Base-by-base conservation (phyloP, 2,888 invertebrate species). In the Drosophila vallismaia region DNA sequence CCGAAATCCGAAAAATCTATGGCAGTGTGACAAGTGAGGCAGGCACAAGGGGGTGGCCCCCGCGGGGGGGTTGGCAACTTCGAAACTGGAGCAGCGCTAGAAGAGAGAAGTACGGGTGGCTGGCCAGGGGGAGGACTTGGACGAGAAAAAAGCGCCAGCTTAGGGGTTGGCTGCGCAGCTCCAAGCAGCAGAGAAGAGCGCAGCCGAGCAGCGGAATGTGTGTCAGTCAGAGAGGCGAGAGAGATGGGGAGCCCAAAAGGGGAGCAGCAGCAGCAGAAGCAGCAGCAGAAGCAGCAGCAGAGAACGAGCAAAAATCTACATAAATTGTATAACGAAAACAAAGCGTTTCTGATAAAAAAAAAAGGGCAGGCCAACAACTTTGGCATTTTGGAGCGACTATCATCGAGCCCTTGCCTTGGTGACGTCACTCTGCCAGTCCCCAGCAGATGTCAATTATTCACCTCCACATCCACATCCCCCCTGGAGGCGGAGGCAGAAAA, bases 1-100 rank as follows among this genome's bases (percentile, higher is more conserved):
- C 46, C 33, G 44, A 57, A 53, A 67, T 58, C 46, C 33, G 44
- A 57, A 53, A 55, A 81, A 89, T 88, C 79, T 89, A 78, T 87
- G 88, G 89, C 89, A 89, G 80, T 89, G 89, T 89, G 79, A 84
- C 89, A 88, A 88, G 78, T 83, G 77, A 79, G 79, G 84, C 76
- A 77, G 84, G 70, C 77, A 71, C 77, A 71, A 74, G 71, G 74
- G 67, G 62, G 6, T 12, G 45, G 9, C n/a, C n/a, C n/a, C n/a
- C n/a, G n/a, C 40, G 53, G 44, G 26, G 53, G 63, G 12, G 36
- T 7, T 33, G 19, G 2, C 26, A 55, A 69, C 74, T 83, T 83
- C 80, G 84, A 86, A 82, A 86, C 62, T 86, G 86, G 82, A 82
- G 86, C 82, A 79, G 60, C 26, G 33, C 53, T 31, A n/a, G n/a